Conservation (phyloP, 2,888 invertebrate species). For the Malthinus seriepunctatus region DNA sequence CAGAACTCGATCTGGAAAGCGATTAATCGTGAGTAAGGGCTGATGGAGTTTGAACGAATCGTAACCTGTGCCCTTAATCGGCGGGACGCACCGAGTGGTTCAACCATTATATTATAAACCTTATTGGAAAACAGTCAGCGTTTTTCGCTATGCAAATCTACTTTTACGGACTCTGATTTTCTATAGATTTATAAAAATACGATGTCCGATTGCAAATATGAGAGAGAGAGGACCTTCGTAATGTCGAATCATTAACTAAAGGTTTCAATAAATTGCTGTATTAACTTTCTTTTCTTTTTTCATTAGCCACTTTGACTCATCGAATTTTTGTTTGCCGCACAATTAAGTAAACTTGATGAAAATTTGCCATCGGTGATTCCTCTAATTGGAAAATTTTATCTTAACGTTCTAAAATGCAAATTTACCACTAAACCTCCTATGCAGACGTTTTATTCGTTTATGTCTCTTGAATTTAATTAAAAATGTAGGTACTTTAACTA, state of each 20-base stretch:
- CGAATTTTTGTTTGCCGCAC: no score
- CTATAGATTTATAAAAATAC: slow-evolving; percentile 38
- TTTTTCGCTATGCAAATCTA: slow-evolving; percentile 38
- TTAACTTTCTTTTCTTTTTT: background rate
- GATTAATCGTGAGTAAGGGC: slow-evolving; percentile 25
- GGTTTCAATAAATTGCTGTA: slow-evolving; percentile 6
- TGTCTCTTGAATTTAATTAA: no score
- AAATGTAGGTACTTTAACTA: no score
- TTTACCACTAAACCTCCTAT: no score
- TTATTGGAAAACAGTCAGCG: slow-evolving; percentile 41
- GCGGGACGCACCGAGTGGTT: slow-evolving; percentile 10
- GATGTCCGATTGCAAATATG: slow-evolving; percentile 30
- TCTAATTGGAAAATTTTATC: no score
- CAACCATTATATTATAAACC: slow-evolving; percentile 31
- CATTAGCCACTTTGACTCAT: no score
- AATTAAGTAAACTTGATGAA: no score
- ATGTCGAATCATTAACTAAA: background rate
- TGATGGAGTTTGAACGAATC: slow-evolving; percentile 27
- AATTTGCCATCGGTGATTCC: no score
- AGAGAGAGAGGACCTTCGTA: background rate
- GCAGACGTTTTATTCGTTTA: no score
- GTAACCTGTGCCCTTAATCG: slow-evolving; percentile 19
- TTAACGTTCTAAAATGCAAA: no score
- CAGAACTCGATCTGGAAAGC: slow-evolving; percentile 30
- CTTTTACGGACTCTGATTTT: slow-evolving; percentile 37